phyloP scores from a whole-genome alignment of 2,113 vertebrate genomes.

The Pomatostomus ruficeps region DNA sequence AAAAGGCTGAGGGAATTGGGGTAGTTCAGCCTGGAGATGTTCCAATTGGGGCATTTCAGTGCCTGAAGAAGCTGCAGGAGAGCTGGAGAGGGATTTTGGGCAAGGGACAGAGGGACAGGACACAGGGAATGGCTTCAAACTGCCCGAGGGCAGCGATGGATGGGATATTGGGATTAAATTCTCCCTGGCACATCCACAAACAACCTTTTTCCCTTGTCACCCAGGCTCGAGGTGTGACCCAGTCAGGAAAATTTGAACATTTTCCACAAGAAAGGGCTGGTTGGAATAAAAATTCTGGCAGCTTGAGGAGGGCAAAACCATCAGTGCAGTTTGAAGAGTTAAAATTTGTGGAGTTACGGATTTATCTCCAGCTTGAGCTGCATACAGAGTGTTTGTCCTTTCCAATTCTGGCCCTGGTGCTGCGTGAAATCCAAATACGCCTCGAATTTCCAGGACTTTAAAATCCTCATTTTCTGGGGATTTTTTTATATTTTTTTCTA shows the following conservation, averaged over 20 bases:
- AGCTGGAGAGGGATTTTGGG: background rate
- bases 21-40: background rate
- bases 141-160: background rate
- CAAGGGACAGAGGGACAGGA: background rate
- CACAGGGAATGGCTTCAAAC: background rate
- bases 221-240: background rate
- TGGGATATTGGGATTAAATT: background rate
- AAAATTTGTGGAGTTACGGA: background rate
- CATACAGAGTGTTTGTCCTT: background rate
- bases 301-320: background rate
- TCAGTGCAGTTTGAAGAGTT: background rate
- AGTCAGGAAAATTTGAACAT: background rate
- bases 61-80: background rate
- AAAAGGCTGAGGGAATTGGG: background rate
- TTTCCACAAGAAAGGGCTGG: background rate
- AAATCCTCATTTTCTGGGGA: fast-evolving
- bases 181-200: background rate
- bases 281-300: background rate
- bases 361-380: background rate
- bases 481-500: slow-evolving; percentile 3
- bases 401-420: background rate
- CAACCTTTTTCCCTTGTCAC: background rate
- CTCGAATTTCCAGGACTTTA: background rate
- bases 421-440: background rate
- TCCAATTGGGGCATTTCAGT: background rate